Percentiles rank a stretch among this genome's conserved stretches.
phyloP scores from a whole-genome alignment of 2,888 invertebrate species.

The Polietes domitor region DNA sequence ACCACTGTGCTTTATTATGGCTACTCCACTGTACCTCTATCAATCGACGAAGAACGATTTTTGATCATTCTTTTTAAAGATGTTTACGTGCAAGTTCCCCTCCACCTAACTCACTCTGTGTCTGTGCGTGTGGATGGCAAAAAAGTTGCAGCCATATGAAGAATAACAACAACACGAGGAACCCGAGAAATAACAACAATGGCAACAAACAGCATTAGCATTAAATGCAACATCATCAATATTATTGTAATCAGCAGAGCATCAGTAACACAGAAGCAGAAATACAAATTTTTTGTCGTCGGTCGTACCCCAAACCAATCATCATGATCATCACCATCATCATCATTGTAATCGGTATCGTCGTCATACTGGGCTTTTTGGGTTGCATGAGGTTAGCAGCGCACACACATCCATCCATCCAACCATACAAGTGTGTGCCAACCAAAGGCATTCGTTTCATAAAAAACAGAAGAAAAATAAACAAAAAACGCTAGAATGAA shows the following conservation, averaged over 20 bases:
- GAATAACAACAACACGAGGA: conserved; percentile 38
- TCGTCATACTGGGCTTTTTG: neutral
- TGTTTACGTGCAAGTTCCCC: neutral
- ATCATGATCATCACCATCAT: too few relatives aligned
- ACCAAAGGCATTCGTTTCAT: conserved; percentile 41
- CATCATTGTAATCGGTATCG: too few relatives aligned
- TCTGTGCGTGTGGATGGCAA: neutral
- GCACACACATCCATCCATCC: neutral
- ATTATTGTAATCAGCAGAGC: conserved; percentile 57
- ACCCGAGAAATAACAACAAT: conserved; percentile 29
- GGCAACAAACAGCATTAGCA: conserved; percentile 45
- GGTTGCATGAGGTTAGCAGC: neutral
- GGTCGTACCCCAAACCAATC: neutral
- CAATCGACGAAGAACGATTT: neutral
- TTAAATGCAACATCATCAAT: conserved; percentile 61
- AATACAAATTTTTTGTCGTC: conserved; percentile 46
- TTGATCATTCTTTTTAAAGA: neutral
- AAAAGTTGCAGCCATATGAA: conserved; percentile 44
- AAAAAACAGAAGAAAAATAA: conserved; percentile 26
- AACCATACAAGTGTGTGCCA: neutral
- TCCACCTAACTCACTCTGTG: too few relatives aligned
- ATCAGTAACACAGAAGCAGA: conserved; percentile 65
- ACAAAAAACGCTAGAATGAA: neutral
- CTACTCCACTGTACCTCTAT: too few relatives aligned
- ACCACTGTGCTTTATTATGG: too few relatives aligned